phyloP scores from a whole-genome alignment of 2,797 vertebrate genomes.

The Pangasius djambal region DNA sequence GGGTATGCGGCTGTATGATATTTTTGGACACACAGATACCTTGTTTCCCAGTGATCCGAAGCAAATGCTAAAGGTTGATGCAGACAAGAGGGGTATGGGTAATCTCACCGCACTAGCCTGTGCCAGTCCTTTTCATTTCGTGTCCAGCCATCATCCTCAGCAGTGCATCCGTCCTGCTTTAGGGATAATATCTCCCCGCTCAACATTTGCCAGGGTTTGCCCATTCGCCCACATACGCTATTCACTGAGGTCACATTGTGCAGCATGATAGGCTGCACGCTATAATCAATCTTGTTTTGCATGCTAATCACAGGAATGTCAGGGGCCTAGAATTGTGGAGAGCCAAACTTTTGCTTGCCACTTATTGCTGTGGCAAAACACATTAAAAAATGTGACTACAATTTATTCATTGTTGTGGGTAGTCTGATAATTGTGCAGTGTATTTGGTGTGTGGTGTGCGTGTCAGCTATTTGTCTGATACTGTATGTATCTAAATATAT shows the following conservation, averaged over 20 bases:
- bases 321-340: constrained; percentile 31
- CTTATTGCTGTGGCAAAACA: constrained; percentile 13
- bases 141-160: constrained; percentile 64
- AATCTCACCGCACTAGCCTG: constrained; percentile 59
- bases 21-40: constrained; percentile 55
- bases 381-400: constrained; percentile 21
- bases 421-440: constrained; percentile 15
- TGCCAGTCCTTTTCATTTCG: constrained; percentile 69
- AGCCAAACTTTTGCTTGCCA: constrained; percentile 42
- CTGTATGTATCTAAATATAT: not conserved
- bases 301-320: constrained; percentile 43
- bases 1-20: not conserved
- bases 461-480: not conserved
- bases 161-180: constrained; percentile 64
- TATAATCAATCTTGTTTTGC: constrained; percentile 66
- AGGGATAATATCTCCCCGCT: constrained; percentile 69
- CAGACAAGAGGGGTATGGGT: constrained; percentile 66
- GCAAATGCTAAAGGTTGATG: constrained; percentile 68
- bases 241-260: constrained; percentile 53
- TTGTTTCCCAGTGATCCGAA: constrained; percentile 42
- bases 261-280: constrained; percentile 50
- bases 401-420: constrained; percentile 26
- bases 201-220: constrained; percentile 45
- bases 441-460: not conserved
- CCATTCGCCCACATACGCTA: constrained; percentile 47